Base-by-base conservation (phyloP, 2,888 invertebrate genomes). In the Xanthia icteritia region DNA sequence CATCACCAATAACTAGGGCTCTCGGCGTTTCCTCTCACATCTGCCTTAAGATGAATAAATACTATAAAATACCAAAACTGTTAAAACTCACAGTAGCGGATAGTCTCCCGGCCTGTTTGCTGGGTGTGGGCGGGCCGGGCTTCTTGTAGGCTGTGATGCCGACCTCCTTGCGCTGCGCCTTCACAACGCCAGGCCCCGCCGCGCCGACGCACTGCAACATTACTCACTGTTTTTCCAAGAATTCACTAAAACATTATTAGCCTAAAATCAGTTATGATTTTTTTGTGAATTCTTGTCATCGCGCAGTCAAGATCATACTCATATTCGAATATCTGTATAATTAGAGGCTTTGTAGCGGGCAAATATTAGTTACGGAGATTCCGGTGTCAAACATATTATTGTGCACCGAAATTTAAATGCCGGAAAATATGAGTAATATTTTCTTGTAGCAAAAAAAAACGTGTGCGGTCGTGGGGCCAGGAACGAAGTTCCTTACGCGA, bases 51-150 rank as follows among this genome's bases (percentile, higher is more conserved):
- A 42, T 17, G 27, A 20, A 45, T 20, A 66, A 45, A 11, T 65
- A 65, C 66, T 27, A 15, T 9, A 31, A 51, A 51, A 67, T 17
- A n/a, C 1, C 23, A n/a, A 15, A 20, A 36, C 5, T 54, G 1
- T 58, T 15, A n/a, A 42, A 23, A 86, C 95, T 94, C 91, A 98
- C 97, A 93, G 97, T 98, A 67, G 98, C 97, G 0, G 98, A 98
- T 15, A 97, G 94, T 82, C 98, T 97, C 2, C 98, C 98, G 20
- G 98, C 98, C 92, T 98, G 98, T 94, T 98, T 98, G 94, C 98
- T 98, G 0, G 98, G 98, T 1, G 98, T 98, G 42, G 98, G 98
- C 66, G 98, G 98, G 0, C 98, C 98, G 0, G 98, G 98, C 90
- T 97, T 98, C 96, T 98, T 98, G 92, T 98, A 98, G 0, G 98